phyloP scores from a whole-genome alignment of 2,113 vertebrate species.

The Indri indri region DNA sequence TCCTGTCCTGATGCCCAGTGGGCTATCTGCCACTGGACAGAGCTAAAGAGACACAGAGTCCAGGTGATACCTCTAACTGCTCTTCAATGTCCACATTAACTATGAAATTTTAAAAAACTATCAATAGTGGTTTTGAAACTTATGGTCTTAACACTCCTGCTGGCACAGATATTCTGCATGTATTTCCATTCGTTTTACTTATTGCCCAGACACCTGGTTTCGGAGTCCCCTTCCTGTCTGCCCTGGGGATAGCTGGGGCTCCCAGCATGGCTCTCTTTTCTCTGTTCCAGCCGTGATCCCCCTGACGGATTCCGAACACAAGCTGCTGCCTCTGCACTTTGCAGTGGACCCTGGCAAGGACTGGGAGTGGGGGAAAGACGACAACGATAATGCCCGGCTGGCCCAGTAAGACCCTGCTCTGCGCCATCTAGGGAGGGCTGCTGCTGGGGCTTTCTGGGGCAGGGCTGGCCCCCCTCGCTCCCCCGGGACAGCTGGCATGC shows the following conservation, averaged over 20 bases:
- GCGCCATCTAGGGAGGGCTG: background rate
- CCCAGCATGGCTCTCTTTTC: background rate
- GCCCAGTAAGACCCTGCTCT: constrained; percentile 90
- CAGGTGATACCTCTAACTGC: background rate
- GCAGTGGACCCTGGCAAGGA: constrained; percentile 97
- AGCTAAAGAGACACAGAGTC: background rate
- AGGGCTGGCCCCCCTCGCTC: background rate
- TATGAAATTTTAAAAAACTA: accelerated
- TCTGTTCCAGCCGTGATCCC: constrained; percentile 94
- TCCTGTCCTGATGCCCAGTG: too few species aligned
- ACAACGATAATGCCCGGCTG: constrained; percentile 94
- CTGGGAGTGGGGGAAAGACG: constrained; percentile 98
- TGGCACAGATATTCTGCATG: background rate
- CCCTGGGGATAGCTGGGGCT: background rate
- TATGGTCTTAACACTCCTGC: background rate
- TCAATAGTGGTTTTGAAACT: background rate
- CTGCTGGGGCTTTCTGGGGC: background rate
- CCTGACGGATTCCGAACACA: constrained; percentile 98
- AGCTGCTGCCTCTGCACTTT: constrained; percentile 97
- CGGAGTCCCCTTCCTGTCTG: background rate
- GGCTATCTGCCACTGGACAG: background rate
- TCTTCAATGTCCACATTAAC: background rate
- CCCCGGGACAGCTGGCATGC: background rate
- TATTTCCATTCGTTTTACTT: background rate
- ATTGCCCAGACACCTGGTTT: background rate